Evolutionary conservation across 2,888 invertebrate species (phyloP), one percentile per base, ranked within the genome.

Genomic region (Platycnemis pennipes): DNA sequence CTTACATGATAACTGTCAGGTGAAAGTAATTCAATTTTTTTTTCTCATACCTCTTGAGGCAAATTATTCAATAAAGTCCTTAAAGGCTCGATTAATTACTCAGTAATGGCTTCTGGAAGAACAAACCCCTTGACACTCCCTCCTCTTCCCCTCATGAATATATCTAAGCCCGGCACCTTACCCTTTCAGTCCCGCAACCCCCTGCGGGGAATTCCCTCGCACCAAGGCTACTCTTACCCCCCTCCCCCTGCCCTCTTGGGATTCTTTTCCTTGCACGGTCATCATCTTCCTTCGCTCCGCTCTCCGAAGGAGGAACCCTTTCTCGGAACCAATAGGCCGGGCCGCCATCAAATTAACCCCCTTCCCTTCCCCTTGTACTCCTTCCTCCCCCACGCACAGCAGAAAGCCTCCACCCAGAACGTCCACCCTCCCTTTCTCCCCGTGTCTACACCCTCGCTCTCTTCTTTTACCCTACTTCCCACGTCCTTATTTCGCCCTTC

Each of bases 101-200:
- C 45, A 26, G 16, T 87, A 45, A 87, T 87, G 37, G 87, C 44
- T 87, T 87, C 22, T 45, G 87, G 87, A 44, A 45, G 87, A 87
- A 87, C 44, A 42, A 86, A 5, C 44, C 22, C 16, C n/a, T 44
- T 86, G 26, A 11, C 44, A 42, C 37, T 11, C 86, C 7, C 5
- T 95, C 95, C 95, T 95, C 95, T 95, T 95, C 95, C 95, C 94
- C 94, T 95, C 94, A 89, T 94, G 94, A 94, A 94, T 94, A 94
- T 63, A 19, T 63, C 63, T n/a, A n/a, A 63, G 26, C 63, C 63
- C 63, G 63, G 63, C n/a, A 22, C 26, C 63, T 63, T 53, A 53
- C 53, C 95, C 94, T 94, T 56, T 88, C 63, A 69, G 63, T 69
- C 77, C 63, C 69, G 46, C 87, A 45, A n/a, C 46, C 46, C 53